Base-by-base conservation (phyloP, 2,888 invertebrate species). In the Priocnemis perturbator region DNA sequence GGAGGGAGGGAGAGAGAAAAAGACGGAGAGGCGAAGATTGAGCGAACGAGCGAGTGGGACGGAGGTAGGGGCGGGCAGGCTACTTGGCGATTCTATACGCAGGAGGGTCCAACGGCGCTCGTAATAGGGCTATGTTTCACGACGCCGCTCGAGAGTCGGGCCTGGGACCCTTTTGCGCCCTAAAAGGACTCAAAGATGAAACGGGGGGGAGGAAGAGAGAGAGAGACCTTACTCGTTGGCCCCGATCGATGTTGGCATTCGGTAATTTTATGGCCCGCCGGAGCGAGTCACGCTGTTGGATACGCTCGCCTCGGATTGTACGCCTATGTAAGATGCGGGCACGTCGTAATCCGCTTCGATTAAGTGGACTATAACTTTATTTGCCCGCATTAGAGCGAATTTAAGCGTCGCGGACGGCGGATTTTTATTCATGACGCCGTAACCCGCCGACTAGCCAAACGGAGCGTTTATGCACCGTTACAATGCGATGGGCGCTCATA, bases 191-290 rank as follows among this genome's bases (percentile, higher is more conserved):
- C 37, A 1, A 37, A 37, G 37, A 37, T 37, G 37, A 11, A 37
- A 11, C 14, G 37, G 7, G 37, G 11, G 37, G 7, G 14, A 37
- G 7, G 14, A 9, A 37, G 14, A 37, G 37, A 37, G 37, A 37
- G 11, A 37, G 11, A 11, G 37, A 37, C 26, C 26, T 55, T 63
- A n/a, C 63, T 14, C 57, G 5, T 17, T 17, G 30, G n/a, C 19
- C 19, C 30, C 73, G 80, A 79, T 81, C 82, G 76, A 78, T 82
- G 55, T 67, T 60, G 77, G 73, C 66, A 71, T 79, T 81, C 67
- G 78, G 75, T 79, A 82, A 84, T 84, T 83, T 84, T 81, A 78
- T 81, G 79, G 77, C 81, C 71, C 79, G 71, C 30, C 67, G 79
- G 76, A 82, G 77, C 81, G 77, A 73, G 74, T 76, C 76, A 75